These are phyloP conservation scores for Caenorhabditis wallacei DNA, from an alignment of 2,888 invertebrate genomes.

Conservation along the genomic window DNA sequence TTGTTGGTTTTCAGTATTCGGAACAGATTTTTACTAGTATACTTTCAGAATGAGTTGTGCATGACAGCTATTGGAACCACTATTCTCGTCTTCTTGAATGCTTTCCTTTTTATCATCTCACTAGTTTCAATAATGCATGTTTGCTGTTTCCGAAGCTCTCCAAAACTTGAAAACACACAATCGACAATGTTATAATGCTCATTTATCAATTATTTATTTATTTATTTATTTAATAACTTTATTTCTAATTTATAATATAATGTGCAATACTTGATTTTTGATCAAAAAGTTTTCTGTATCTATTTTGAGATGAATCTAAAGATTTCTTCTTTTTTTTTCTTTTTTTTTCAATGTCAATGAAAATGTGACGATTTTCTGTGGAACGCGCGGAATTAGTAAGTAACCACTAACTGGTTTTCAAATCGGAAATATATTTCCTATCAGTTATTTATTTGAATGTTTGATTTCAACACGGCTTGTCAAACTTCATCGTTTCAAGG, in stretches of 20 bases:
- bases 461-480: constrained; percentile 7
- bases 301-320: constrained; percentile 32
- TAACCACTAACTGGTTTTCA: constrained; percentile 30
- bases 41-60: constrained; percentile 68
- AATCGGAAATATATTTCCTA: not conserved
- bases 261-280: constrained; percentile 52
- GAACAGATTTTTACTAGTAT: not conserved
- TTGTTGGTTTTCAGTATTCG: constrained; percentile 48
- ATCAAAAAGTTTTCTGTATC: constrained; percentile 12
- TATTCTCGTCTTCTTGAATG: constrained; percentile 67
- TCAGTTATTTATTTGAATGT: constrained; percentile 20
- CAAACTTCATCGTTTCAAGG: constrained; percentile 1
- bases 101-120: constrained; percentile 52
- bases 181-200: constrained; percentile 52
- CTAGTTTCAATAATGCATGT: constrained; percentile 54
- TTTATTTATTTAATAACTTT: constrained; percentile 21
- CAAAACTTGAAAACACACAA: constrained; percentile 51
- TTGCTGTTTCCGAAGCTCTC: constrained; percentile 54
- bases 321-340: constrained; percentile 12
- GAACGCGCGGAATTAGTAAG: constrained; percentile 13
- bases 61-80: constrained; percentile 72
- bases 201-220: constrained; percentile 1
- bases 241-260: constrained; percentile 22
- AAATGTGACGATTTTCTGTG: constrained; percentile 16
- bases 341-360: constrained; percentile 29